phyloP scores from a whole-genome alignment of 2,797 vertebrate species.

The Chiroxiphia lanceolata region DNA sequence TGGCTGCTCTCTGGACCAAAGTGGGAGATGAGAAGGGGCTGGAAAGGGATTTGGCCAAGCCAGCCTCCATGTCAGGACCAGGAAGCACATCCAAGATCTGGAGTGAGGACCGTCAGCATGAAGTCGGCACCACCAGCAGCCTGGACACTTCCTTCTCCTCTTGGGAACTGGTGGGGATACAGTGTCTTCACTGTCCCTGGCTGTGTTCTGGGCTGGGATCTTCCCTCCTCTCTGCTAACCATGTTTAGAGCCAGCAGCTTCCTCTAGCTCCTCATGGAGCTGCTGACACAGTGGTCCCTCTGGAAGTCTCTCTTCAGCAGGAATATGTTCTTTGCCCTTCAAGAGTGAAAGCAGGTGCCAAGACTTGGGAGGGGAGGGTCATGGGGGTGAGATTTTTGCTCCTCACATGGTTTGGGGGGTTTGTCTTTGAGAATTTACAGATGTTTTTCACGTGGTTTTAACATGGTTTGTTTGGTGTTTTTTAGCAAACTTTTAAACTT shows the following conservation, averaged over 20 bases:
- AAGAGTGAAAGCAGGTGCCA: background rate
- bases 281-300: background rate
- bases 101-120: background rate
- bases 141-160: background rate
- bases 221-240: background rate
- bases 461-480: background rate
- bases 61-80: background rate
- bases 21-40: background rate
- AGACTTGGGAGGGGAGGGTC: background rate
- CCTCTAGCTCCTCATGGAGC: background rate
- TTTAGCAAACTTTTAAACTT: background rate
- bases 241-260: accelerated
- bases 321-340: background rate
- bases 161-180: background rate
- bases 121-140: accelerated
- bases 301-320: background rate
- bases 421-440: background rate
- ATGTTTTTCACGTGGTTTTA: background rate
- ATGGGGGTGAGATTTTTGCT: background rate
- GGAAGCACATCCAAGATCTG: background rate
- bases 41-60: background rate
- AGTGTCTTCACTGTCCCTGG: background rate
- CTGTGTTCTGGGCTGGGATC: background rate
- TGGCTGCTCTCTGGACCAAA: background rate
- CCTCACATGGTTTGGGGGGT: accelerated